Conservation (phyloP, 2,113 vertebrate genomes). For the Riparia riparia region DNA sequence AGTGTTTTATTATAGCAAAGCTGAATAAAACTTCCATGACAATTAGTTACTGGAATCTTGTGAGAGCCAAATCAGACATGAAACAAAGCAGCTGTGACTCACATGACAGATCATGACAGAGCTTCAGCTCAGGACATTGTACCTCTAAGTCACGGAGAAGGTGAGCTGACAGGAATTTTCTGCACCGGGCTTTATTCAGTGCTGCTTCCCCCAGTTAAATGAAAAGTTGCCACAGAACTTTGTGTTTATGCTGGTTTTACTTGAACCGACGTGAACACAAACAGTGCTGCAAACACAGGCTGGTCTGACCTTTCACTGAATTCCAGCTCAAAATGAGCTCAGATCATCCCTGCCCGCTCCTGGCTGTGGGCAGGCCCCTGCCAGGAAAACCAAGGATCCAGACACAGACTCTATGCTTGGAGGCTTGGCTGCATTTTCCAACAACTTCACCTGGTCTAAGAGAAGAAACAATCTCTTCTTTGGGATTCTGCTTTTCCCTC, state of each 20-base stretch:
- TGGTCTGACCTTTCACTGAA: background rate
- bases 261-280: background rate
- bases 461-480: background rate
- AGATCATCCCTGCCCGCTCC: background rate
- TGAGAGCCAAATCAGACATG: background rate
- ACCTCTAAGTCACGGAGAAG: background rate
- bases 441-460: fast-evolving
- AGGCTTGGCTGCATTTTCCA: background rate
- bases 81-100: background rate
- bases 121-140: background rate
- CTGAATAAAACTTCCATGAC: background rate
- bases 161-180: background rate
- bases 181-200: background rate
- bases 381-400: background rate
- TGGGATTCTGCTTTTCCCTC: background rate
- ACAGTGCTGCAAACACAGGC: background rate
- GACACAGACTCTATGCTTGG: background rate
- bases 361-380: background rate
- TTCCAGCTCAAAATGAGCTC: background rate
- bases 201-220: background rate
- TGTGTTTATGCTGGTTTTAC: background rate
- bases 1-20: background rate
- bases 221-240: background rate
- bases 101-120: background rate
- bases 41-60: background rate